Base-by-base conservation (phyloP, 2,113 vertebrate species). In the Sylvia atricapilla region DNA sequence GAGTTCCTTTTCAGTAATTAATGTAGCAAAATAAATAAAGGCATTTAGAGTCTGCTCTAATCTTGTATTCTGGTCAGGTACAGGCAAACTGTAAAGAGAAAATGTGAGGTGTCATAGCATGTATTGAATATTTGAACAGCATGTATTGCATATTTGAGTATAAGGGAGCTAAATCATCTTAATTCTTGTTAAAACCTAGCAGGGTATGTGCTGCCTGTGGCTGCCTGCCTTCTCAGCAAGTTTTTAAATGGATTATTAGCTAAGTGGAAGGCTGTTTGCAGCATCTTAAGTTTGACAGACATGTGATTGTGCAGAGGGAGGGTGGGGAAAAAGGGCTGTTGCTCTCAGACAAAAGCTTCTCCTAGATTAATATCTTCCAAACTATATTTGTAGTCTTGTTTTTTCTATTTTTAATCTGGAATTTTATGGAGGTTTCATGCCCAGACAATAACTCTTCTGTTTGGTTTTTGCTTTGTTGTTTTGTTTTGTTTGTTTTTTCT, bases 201-300 rank as follows among this genome's bases (percentile, higher is more conserved):
- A 68, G 88, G n/a, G 15, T 92, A 89, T 0, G 5, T 87, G 73
- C 94, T 92, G 83, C 87, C 43, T 66, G 41, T 76, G 53, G 62
- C 84, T 73, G 77, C 90, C 79, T 92, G 88, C 86, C 90, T 94
- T 78, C 80, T 96, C 88, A 96, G 95, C 93, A 96, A 94, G 76
- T 96, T 95, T 96, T 94, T 10, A 96, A 96, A 92, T 96, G 92
- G 90, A 93, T 96, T 96, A 96, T 89, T 95, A 81, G 72, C 85
- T 39, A 66, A 90, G 64, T 94, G 69, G 76, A 90, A 87, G 69
- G 49, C 76, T 84, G 92, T 87, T 95, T 81, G 73, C 79, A 93
- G 73, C 73, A 90, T 94, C 92, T 93, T 64, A 95, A 77, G 47
- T 93, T 95, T 96, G 92, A 96, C 37, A 72, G 94, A 44, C 82